A percentile compares a stretch with the other conserved stretches of the same genome.
Evolutionary conservation across 1,140 invertebrate genomes (phyloP).

Genomic region (Ganaspis sp.): DNA sequence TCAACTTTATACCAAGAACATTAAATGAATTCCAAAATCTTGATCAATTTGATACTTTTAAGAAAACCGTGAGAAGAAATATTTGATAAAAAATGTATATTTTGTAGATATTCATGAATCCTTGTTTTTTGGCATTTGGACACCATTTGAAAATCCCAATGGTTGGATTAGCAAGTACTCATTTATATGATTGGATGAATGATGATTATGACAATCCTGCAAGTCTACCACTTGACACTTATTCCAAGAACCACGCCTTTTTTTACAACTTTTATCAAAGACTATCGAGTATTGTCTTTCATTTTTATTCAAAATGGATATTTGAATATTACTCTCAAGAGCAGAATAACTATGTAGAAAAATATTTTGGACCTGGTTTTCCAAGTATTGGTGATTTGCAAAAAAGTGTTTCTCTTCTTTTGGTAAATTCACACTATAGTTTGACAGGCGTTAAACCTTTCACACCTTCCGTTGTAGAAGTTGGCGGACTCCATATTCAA

Average conservation of each 20-base stretch:
- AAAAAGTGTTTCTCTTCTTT: conserved; percentile 62
- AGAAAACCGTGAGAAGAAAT: too few species aligned
- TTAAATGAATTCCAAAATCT: too few species aligned
- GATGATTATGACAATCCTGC: not conserved
- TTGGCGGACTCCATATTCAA: conserved; percentile 72
- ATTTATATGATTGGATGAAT: conserved; percentile 64
- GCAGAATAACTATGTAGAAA: conserved; percentile 66
- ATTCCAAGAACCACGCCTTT: conserved; percentile 53
- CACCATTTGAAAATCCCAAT: conserved; percentile 66
- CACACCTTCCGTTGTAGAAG: conserved; percentile 67
- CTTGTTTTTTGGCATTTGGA: conserved; percentile 70
- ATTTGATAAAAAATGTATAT: too few species aligned
- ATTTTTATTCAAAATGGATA: not conserved
- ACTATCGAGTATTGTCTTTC: conserved; percentile 52
- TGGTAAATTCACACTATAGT: conserved; percentile 69
- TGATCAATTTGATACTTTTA: too few species aligned
- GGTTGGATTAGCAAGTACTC: conserved; percentile 74
- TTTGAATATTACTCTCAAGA: conserved; percentile 34
- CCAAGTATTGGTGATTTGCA: conserved; percentile 60
- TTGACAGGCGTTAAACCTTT: conserved; percentile 63
- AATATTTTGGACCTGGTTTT: conserved; percentile 52
- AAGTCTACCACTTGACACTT: conserved; percentile 28
- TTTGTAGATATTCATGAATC: conserved; percentile 60
- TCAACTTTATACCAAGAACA: too few species aligned
- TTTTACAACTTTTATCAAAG: conserved; percentile 82